phyloP scores from a whole-genome alignment of 2,113 vertebrate species.

The Romanogobio albipinnatus region DNA sequence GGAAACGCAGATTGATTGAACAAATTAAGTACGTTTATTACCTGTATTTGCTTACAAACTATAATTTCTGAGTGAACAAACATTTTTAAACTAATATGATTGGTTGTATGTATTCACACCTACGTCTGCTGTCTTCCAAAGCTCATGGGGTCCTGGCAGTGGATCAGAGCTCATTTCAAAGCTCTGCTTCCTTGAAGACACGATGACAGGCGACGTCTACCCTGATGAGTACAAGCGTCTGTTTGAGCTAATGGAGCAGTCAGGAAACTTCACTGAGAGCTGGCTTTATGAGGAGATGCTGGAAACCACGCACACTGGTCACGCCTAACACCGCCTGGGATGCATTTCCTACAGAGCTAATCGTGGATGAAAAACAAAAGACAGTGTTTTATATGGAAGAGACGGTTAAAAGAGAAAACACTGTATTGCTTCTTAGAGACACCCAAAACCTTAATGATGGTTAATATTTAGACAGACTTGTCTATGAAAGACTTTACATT shows the following conservation, averaged over 20 bases:
- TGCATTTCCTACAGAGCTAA: background rate
- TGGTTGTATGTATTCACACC: background rate
- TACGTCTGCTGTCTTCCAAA: conserved; percentile 57
- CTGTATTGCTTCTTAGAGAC: background rate
- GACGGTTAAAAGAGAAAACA: background rate
- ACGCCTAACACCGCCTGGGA: conserved; percentile 49
- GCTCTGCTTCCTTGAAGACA: conserved; percentile 70
- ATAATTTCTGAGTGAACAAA: background rate
- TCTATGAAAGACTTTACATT: conserved; percentile 20
- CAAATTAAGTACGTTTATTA: conserved; percentile 82
- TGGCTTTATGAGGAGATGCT: conserved; percentile 83
- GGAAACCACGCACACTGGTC: conserved; percentile 65
- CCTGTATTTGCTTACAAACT: background rate
- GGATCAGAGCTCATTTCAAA: conserved; percentile 71
- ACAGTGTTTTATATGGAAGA: background rate
- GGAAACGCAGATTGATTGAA: conserved; percentile 76
- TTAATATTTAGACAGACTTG: background rate
- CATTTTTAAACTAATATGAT: background rate
- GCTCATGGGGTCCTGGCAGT: conserved; percentile 82
- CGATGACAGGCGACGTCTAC: conserved; percentile 71
- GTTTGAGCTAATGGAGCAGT: conserved; percentile 84
- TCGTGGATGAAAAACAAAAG: background rate
- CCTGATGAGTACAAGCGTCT: conserved; percentile 84
- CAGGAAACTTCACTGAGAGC: conserved; percentile 75
- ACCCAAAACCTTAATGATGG: background rate